phyloP scores from a whole-genome alignment of 2,888 invertebrate genomes.

The Esperia sulphurella region DNA sequence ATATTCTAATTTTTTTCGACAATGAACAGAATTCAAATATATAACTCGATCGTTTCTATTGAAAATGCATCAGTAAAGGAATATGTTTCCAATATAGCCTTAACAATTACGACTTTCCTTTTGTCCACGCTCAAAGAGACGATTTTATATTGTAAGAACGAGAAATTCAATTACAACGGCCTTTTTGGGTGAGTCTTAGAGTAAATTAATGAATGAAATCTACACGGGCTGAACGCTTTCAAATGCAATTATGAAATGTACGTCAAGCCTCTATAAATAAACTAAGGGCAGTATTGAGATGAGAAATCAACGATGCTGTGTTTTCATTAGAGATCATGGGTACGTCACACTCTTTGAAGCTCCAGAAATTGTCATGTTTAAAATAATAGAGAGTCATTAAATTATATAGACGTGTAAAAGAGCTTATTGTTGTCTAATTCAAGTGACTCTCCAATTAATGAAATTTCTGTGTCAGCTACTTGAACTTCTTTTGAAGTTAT shows the following conservation, averaged over 20 bases:
- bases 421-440: not conserved
- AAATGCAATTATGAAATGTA: constrained; percentile 4
- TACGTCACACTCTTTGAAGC: not conserved
- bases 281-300: not conserved
- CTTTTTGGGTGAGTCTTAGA: constrained; percentile 13
- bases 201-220: constrained; percentile 17
- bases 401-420: not conserved
- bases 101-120: not conserved
- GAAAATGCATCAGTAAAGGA: not conserved
- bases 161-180: constrained; percentile 24
- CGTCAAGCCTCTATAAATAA: not conserved
- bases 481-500: not conserved
- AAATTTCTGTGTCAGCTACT: not conserved
- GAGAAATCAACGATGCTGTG: not conserved
- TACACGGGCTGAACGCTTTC: constrained; percentile 13
- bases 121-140: not conserved
- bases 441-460: not conserved
- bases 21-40: no score
- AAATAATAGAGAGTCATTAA: not conserved
- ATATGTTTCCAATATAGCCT: not conserved
- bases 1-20: no score
- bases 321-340: not conserved
- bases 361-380: not conserved
- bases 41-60: no score
- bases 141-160: constrained; percentile 13